Evolutionary conservation across 2,113 vertebrate genomes (phyloP), one percentile per base, ranked within the genome.

Genomic region (Solea solea): DNA sequence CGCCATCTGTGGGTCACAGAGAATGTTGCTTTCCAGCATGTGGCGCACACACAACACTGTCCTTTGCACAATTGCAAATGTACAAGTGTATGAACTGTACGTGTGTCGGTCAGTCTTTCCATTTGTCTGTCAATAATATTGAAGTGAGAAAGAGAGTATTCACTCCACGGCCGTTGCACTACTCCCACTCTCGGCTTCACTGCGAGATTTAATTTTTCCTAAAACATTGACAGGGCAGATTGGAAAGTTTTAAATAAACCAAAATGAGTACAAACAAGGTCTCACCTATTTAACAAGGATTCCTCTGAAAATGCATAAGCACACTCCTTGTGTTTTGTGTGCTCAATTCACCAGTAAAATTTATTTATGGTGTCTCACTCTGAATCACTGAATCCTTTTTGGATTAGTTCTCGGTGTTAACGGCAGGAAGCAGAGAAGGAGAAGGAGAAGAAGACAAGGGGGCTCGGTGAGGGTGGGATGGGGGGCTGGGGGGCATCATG

Each of bases 161-260:
- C 65, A 80, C 6, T 86, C 74, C 60, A 1, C 62, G 44, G 39
- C 63, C 44, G 54, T 72, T 72, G 56, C 69, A 59, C 63, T 60
- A 54, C 76, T 84, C 76, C 71, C 66, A 74, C 56, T 39, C 40
- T 78, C 45, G 61, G 69, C 77, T 72, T 83, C 59, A 69, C 48
- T 54, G 77, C 34, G 12, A 82, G 56, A 83, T 86, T 81, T 56
- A 28, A 58, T 69, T 86, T 86, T 88, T 89, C 87, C 86, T 88
- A 82, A 89, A 89, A 87, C 89, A 87, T 80, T 69, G 39, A 73
- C 50, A 4, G 9, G 42, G 64, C 41, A 56, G 49, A 80, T 81
- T 81, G 89, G 89, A 88, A 90, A 86, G 74, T 89, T 86, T 85
- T 71, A 73, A 86, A 87, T 67, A 66, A 80, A 64, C 46, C 65